phyloP scores from a whole-genome alignment of 2,888 invertebrate genomes.

The Scaptomyza flava region DNA sequence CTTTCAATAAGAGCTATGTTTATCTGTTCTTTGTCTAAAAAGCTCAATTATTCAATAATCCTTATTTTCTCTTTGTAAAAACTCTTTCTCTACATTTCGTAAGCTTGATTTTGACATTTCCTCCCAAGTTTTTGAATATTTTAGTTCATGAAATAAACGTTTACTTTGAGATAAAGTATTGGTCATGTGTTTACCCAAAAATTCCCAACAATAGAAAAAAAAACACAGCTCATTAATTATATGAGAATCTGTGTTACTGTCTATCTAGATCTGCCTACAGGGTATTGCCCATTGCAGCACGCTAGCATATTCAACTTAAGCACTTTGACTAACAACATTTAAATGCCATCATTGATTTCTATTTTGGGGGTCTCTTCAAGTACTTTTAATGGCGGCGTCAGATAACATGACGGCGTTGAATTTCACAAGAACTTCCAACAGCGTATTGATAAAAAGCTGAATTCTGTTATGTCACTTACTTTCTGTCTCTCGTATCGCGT shows the following conservation, averaged over 20 bases:
- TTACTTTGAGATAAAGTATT: not conserved
- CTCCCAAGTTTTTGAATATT: too few relatives aligned
- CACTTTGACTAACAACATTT: not conserved
- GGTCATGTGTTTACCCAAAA: not conserved
- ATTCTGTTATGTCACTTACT: conserved; percentile 22
- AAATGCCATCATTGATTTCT: conserved; percentile 28
- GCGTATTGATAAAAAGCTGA: not conserved
- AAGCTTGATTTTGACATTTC: too few relatives aligned
- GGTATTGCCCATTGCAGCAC: not conserved
- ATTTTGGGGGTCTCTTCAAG: conserved; percentile 15
- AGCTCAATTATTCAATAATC: too few relatives aligned
- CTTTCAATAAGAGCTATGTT: too few relatives aligned
- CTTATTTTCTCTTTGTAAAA: too few relatives aligned
- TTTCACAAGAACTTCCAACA: conserved; percentile 65
- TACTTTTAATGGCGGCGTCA: conserved; percentile 29
- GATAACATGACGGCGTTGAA: conserved; percentile 63
- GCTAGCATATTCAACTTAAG: not conserved
- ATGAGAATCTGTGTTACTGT: not conserved
- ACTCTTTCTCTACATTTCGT: too few relatives aligned
- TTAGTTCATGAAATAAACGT: not conserved
- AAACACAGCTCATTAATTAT: not conserved
- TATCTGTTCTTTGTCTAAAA: too few relatives aligned
- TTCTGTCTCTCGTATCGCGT: conserved; percentile 42
- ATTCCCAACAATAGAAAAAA: not conserved
- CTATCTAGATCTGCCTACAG: not conserved